A percentile compares a stretch with the other conserved stretches of the same genome.
phyloP scores from a whole-genome alignment of 1,140 invertebrate species.

The Drosophila virilis region DNA sequence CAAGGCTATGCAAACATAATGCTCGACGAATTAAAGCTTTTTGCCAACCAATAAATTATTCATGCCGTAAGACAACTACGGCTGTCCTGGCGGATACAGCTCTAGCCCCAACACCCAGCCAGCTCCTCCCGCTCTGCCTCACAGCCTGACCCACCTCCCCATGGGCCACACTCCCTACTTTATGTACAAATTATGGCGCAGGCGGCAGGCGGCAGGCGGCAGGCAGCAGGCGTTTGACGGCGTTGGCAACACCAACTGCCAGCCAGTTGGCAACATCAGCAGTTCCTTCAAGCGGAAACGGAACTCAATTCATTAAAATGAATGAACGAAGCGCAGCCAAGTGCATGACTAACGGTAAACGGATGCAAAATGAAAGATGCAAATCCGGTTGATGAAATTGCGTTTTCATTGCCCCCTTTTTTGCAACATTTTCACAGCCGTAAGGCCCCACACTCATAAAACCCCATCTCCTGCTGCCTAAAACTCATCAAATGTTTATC shows the following conservation, averaged over 20 bases:
- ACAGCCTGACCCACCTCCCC: not conserved
- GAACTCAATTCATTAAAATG: constrained; percentile 83
- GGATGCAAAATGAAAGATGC: constrained; percentile 80
- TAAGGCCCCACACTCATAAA: not conserved
- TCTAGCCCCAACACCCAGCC: constrained; percentile 6
- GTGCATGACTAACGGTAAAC: constrained; percentile 81
- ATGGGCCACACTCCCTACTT: constrained; percentile 25
- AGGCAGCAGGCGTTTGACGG: constrained; percentile 44
- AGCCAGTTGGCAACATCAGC: constrained; percentile 55
- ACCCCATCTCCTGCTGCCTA: not conserved
- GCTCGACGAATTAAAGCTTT: constrained; percentile 80
- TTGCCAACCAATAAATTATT: constrained; percentile 82
- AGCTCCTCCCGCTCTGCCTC: not conserved
- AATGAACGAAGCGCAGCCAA: constrained; percentile 69
- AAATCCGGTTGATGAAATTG: constrained; percentile 78
- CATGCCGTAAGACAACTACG: constrained; percentile 78
- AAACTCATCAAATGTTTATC: constrained; percentile 11
- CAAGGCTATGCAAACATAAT: constrained; percentile 78
- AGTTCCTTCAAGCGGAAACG: constrained; percentile 72
- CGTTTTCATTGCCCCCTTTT: constrained; percentile 57
- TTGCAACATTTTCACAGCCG: constrained; percentile 20
- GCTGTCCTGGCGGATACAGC: constrained; percentile 37
- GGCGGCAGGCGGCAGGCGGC: constrained; percentile 35
- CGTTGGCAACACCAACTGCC: constrained; percentile 33
- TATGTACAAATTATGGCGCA: constrained; percentile 60